Conservation (phyloP, 2,888 invertebrate species). For the Darwinula stevensoni region DNA sequence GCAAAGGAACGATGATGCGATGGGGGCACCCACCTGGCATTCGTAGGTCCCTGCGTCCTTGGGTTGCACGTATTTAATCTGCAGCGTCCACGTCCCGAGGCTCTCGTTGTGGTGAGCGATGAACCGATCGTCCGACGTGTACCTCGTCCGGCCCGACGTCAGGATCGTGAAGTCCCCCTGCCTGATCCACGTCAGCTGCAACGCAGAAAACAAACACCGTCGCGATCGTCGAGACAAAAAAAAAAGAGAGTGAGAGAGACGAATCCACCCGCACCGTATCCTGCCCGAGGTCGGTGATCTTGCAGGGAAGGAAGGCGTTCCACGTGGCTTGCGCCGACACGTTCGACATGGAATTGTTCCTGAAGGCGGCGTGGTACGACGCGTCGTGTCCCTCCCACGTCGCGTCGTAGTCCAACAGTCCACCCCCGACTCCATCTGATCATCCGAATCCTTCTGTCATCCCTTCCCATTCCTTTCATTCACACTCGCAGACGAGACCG, state of each 20-base stretch:
- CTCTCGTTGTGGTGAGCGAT: conserved; percentile 11
- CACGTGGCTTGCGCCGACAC: not conserved
- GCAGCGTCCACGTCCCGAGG: conserved; percentile 12
- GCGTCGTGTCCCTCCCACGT: no score
- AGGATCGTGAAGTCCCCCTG: conserved; percentile 12
- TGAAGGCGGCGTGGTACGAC: not conserved
- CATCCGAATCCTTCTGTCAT: no score
- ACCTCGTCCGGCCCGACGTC: conserved; percentile 12
- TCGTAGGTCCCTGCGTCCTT: conserved; percentile 12
- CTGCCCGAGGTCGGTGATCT: not conserved
- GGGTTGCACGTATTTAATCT: conserved; percentile 12
- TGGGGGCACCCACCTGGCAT: conserved; percentile 13
- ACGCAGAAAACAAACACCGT: conserved; percentile 4
- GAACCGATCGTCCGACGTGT: conserved; percentile 12
- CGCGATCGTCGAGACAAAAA: not conserved
- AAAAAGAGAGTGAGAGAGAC: not conserved
- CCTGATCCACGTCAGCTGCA: conserved; percentile 13
- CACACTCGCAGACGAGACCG: no score
- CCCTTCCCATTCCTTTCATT: no score
- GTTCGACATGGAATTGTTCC: not conserved
- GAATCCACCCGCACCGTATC: not conserved
- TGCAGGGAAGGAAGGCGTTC: not conserved
- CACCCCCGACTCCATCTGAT: no score
- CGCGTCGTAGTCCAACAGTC: no score
- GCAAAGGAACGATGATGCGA: no score